phyloP scores from a whole-genome alignment of 1,140 invertebrate species.

The Drosophila nigromelanica region DNA sequence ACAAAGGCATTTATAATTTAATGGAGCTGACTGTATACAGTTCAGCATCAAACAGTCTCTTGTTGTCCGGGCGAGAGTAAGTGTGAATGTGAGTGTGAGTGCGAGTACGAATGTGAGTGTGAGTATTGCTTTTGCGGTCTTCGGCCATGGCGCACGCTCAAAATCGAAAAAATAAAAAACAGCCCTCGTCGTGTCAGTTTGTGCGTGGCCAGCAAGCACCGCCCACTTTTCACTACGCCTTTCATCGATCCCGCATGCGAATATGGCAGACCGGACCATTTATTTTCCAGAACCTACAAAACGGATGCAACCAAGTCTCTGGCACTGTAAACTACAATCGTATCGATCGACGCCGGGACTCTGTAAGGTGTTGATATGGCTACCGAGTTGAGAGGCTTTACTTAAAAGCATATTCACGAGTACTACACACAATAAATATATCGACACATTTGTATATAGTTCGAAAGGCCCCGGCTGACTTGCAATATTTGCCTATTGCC shows the following conservation, averaged over 20 bases:
- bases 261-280: conserved; percentile 61
- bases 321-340: conserved; percentile 21
- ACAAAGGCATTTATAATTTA: background rate
- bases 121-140: conserved; percentile 33
- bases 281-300: conserved; percentile 56
- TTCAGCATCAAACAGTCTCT: conserved; percentile 19
- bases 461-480: conserved; percentile 63
- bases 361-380: conserved; percentile 46
- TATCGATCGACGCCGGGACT: conserved; percentile 54
- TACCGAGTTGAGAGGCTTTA: conserved; percentile 60
- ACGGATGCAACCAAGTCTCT: conserved; percentile 49
- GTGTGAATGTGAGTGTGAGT: background rate
- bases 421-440: conserved; percentile 6
- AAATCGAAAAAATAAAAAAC: conserved; percentile 37
- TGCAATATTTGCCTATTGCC: conserved; percentile 70
- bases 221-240: conserved; percentile 74
- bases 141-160: conserved; percentile 74
- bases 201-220: conserved; percentile 57
- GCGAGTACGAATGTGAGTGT: conserved; percentile 7
- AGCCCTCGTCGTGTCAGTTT: conserved; percentile 28
- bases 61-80: conserved; percentile 3
- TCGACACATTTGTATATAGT: conserved; percentile 6
- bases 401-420: conserved; percentile 2
- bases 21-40: conserved; percentile 12
- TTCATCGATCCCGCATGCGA: conserved; percentile 71